phyloP scores from a whole-genome alignment of 2,113 vertebrate genomes.

The Cynopterus brachyotis region DNA sequence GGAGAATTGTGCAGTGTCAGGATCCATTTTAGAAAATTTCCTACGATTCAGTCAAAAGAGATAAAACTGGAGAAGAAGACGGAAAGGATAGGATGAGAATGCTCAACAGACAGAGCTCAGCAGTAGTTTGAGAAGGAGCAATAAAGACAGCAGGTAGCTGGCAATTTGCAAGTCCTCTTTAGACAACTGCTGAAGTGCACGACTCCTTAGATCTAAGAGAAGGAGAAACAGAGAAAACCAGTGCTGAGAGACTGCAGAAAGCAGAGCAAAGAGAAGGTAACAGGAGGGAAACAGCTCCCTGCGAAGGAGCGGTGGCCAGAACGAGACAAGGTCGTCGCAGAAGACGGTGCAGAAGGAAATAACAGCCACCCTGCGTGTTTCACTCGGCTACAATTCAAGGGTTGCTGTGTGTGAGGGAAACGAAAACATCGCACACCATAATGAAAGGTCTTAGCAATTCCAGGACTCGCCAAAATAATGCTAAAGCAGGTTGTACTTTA shows the following conservation, averaged over 20 bases:
- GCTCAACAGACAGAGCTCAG: background rate
- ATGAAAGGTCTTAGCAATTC: background rate
- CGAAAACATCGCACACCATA: background rate
- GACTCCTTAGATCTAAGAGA: background rate
- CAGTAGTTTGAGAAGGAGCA: background rate
- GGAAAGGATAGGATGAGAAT: background rate
- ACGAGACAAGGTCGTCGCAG: background rate
- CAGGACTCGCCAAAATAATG: background rate
- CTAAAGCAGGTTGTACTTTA: background rate
- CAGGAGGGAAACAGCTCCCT: background rate
- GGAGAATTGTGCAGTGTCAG: background rate
- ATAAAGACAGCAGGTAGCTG: background rate
- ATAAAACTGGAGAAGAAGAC: background rate
- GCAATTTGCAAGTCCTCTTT: background rate
- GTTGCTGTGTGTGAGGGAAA: background rate
- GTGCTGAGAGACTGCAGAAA: background rate
- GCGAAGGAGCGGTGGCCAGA: background rate
- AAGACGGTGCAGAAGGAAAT: background rate
- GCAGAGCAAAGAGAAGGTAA: background rate
- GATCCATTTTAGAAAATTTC: background rate
- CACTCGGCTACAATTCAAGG: background rate
- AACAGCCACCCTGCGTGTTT: background rate
- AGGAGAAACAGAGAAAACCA: background rate
- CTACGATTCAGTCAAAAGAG: background rate
- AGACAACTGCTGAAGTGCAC: background rate